Base-by-base conservation (phyloP, 2,888 invertebrate genomes). In the Blera fallax region DNA sequence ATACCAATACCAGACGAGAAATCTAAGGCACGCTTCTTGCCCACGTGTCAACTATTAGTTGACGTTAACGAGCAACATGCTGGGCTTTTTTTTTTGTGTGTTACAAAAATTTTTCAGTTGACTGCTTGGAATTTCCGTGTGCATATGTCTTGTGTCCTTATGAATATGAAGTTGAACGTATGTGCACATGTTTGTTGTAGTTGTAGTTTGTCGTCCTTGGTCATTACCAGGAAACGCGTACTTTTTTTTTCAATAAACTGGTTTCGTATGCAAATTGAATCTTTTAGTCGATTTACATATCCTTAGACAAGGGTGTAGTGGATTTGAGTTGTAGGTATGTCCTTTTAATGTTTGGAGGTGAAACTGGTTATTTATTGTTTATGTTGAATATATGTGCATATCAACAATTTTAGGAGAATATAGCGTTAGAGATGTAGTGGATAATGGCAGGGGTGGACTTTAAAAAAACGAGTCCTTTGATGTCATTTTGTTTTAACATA, bases 41-140 rank as follows among this genome's bases (percentile, higher is more conserved):
- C 69, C 84, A 84, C 84, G 84, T 84, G 80, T 73, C 84, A 62
- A 65, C 74, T 84, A 84, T 80, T 84, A 84, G 84, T 79, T 40
- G 56, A 84, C 69, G 43, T 70, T 70, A 84, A 79, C 73, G 64
- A 80, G 84, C 84, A 80, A 84, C 84, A 76, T 76, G 84, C 79
- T 80, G 80, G 69, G 84, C 50, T 54, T 78, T 52, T 14, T 45
- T 74, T 70, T 43, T 27, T 16, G 54, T 64, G 4, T 56, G 56
- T 54, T 27, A 14, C 14, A 40, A 40, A 40, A 34, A 69, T 8
- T 65, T 73, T 76, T 73, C 83, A 82, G 40, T 73, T 79, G 73
- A 82, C 50, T 82, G 73, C 54, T 69, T 70, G 40, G 65, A 58
- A 52, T 34, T 65, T 43, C 27, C 56, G 43, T 65, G 37, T 43